phyloP scores from a whole-genome alignment of 53 echinoderm and acorn worm species.

The Luidia sarsii region DNA sequence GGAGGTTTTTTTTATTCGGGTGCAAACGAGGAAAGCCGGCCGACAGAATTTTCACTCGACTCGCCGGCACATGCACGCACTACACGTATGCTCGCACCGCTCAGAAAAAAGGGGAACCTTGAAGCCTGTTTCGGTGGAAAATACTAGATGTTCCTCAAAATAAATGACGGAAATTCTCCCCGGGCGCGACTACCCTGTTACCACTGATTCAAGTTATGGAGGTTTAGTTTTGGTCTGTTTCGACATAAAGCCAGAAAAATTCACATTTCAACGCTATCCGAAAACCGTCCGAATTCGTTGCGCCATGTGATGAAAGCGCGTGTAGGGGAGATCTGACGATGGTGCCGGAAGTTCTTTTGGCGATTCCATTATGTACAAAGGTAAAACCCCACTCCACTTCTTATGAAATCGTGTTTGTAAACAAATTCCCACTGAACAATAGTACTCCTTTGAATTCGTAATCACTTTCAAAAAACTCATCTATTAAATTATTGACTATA shows the following conservation, averaged over 20 bases:
- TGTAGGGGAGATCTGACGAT: neutral
- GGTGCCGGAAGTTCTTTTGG: constrained; percentile 13
- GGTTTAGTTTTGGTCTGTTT: neutral
- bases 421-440: no score
- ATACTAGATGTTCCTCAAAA: neutral
- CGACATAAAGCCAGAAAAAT: neutral
- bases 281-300: no score
- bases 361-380: constrained; percentile 14
- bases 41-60: constrained; percentile 6
- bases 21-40: constrained; percentile 5
- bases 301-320: constrained; percentile 47
- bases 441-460: no score
- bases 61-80: neutral
- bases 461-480: no score
- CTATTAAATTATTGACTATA: no score
- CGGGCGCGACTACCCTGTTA: no score
- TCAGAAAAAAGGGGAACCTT: neutral
- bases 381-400: neutral
- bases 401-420: no score
- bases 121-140: neutral
- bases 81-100: constrained; percentile 11
- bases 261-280: neutral
- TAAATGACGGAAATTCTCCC: neutral
- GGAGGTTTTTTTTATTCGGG: no score
- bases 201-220: neutral